Base-by-base conservation (phyloP, 1,140 invertebrate genomes). In the Whitmania pigra region DNA sequence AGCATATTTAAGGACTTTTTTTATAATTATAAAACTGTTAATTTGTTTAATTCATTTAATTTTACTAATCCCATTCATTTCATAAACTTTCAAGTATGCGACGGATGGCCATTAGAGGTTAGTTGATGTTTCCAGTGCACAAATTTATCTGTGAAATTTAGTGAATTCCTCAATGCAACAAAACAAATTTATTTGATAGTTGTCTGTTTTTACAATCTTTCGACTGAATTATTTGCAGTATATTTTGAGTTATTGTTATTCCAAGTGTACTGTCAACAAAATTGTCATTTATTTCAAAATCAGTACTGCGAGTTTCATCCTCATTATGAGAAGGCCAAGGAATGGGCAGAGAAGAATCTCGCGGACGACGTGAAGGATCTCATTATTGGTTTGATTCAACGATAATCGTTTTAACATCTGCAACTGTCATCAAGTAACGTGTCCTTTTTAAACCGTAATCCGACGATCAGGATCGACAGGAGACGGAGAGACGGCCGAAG, bases 261-360 rank as follows among this genome's bases (percentile, higher is more conserved):
- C 36, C 71, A 40, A 55, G 29, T 57, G 27, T 55, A 55, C 36
- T 70, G 73, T 67, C 57, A 71, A 71, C 69, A 36, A 27, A 69
- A 22, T 27, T 13, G 25, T 43, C 17, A 72, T 25, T 71, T 57
- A 71, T n/a, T 73, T 67, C 67, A 79, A 67, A 81, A 85, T 63
- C 80, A 93, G 89, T 99, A 97, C 80, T 98, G 95, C 81, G 94
- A 97, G 86, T 97, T 93, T 83, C 95, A 95, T 84, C 93, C 94
- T 54, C 91, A 94, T 79, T 93, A 93, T 83, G 94, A 96, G 73
- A 95, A 95, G 83, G 99, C 95, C 80, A 95, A 94, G 81, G 88
- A 90, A 78, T 98, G 96, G 96, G 80, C 97, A 63, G 92, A 97
- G 81, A 89, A 90, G 78, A 89, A 97, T 86, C 83, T 98, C 70